Evolutionary conservation across 2,797 vertebrate species (phyloP).

Genomic region (Buphagus erythrorhynchus): DNA sequence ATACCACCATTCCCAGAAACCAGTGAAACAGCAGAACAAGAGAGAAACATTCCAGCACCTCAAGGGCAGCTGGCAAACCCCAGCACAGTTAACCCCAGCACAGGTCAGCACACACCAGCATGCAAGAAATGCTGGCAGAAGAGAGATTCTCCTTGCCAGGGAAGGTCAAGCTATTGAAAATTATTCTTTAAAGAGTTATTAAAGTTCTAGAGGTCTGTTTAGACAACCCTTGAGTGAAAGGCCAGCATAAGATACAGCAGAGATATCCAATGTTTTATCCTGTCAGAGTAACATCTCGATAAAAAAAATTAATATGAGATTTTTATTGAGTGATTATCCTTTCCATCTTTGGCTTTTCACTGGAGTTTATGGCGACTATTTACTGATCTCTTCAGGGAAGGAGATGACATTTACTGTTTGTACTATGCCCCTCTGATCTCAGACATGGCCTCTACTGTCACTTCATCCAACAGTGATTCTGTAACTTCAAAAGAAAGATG

Average conservation of each 20-base stretch:
- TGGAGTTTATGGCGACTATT: neutral
- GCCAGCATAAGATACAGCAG: neutral
- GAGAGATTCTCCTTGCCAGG: neutral
- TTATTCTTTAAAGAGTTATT: neutral
- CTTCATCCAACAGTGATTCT: neutral
- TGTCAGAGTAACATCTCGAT: neutral
- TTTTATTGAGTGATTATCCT: slow-evolving; percentile 45
- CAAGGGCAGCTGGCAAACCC: neutral
- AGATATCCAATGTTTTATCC: neutral
- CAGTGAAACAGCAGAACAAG: neutral
- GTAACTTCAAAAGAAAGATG: neutral
- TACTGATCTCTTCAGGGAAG: slow-evolving; percentile 32
- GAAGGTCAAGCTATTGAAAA: neutral
- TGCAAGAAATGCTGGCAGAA: neutral
- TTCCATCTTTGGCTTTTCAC: neutral
- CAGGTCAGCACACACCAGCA: neutral
- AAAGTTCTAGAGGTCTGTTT: neutral
- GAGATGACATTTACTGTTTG: slow-evolving; percentile 27
- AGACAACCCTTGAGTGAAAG: neutral
- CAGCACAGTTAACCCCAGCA: neutral
- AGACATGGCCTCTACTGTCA: neutral
- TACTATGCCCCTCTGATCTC: neutral
- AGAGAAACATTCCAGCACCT: neutral
- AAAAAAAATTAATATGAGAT: neutral
- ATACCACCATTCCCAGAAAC: neutral